phyloP scores from a whole-genome alignment of 2,888 invertebrate species.

The Ariolimax columbianus region DNA sequence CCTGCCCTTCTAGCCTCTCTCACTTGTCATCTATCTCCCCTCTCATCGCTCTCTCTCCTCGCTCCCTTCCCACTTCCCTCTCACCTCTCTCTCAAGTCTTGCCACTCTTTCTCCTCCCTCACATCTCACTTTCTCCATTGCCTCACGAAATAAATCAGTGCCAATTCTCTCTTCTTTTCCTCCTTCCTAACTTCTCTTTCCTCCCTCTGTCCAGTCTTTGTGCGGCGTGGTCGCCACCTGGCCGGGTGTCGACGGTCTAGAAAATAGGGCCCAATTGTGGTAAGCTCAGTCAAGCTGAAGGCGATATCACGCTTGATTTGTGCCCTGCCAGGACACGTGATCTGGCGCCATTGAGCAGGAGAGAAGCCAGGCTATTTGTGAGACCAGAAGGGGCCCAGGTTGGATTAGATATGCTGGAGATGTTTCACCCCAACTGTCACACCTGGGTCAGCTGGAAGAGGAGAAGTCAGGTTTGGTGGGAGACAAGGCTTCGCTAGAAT shows the following conservation, averaged over 20 bases:
- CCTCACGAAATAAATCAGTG: background rate
- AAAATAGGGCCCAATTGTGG: too few relatives aligned
- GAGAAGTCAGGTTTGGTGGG: too few relatives aligned
- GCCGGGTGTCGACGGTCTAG: too few relatives aligned
- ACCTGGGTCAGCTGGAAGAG: too few relatives aligned
- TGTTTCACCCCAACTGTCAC: too few relatives aligned
- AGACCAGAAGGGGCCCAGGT: background rate
- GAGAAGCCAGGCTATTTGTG: background rate
- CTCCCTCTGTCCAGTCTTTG: too few relatives aligned
- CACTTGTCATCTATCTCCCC: background rate
- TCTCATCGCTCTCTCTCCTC: background rate
- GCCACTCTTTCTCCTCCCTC: too few relatives aligned
- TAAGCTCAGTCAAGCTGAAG: constrained; percentile 20
- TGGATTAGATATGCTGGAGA: background rate
- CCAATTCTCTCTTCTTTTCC: background rate
- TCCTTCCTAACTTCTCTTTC: background rate
- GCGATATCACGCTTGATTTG: constrained; percentile 26
- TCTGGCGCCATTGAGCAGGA: background rate
- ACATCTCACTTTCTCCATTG: background rate
- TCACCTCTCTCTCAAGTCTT: background rate
- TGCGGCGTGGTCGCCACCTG: constrained; percentile 21
- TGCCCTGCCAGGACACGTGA: background rate
- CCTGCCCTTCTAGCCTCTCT: background rate
- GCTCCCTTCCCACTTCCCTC: background rate
- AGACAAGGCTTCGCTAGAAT: too few relatives aligned